A percentile compares a stretch with the other conserved stretches of the same genome.
Conservation (phyloP, 2,888 invertebrate genomes). For the Macrosoma leucophasiata region DNA sequence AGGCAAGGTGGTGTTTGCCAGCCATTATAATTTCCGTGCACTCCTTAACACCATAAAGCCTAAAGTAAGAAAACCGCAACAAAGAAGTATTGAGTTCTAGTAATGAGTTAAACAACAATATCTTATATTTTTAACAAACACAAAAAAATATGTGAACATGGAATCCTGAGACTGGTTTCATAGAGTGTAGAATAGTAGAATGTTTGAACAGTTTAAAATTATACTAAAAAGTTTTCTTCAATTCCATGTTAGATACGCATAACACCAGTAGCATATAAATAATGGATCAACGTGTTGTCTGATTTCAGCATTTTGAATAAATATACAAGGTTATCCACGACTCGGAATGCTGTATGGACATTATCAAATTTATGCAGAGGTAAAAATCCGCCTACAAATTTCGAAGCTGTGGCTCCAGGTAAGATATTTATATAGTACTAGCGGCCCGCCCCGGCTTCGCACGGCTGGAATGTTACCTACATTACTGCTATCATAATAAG, state of each 20-base stretch:
- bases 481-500: too few relatives aligned
- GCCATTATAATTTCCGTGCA: too few relatives aligned
- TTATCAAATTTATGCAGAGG: constrained; percentile 98
- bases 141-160: background rate
- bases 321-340: constrained; percentile 89
- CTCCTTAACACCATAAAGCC: too few relatives aligned
- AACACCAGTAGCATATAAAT: too few relatives aligned
- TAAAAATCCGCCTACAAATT: constrained; percentile 96
- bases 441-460: too few relatives aligned
- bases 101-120: too few relatives aligned
- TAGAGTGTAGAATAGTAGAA: background rate
- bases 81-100: too few relatives aligned
- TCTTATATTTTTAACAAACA: too few relatives aligned
- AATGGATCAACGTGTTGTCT: constrained; percentile 5
- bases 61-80: too few relatives aligned
- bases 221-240: background rate
- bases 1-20: too few relatives aligned
- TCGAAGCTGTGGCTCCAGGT: constrained; percentile 82
- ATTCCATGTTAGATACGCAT: background rate
- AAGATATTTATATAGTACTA: too few relatives aligned
- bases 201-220: background rate
- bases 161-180: background rate
- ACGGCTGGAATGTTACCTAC: too few relatives aligned
- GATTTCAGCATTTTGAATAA: constrained; percentile 85
- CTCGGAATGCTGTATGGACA: constrained; percentile 98